Evolutionary conservation across 2,113 vertebrate species (phyloP).

Genomic region (Thamnaconus septentrionalis): DNA sequence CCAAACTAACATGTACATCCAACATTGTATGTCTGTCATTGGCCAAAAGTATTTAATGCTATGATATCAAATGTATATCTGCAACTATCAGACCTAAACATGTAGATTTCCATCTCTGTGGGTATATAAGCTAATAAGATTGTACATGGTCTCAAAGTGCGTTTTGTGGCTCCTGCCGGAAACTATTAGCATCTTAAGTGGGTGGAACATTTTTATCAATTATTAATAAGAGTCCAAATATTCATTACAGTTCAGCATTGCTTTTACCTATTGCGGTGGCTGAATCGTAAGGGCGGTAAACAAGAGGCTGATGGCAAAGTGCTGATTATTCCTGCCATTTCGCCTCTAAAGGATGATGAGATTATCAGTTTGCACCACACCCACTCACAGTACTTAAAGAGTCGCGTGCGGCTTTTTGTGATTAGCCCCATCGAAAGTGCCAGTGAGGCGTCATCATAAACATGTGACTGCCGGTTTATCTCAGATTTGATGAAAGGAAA

Average conservation of each 20-base stretch:
- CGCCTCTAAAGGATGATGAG: conserved; percentile 34
- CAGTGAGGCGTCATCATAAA: too few relatives aligned
- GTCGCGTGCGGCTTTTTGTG: too few relatives aligned
- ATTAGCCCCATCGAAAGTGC: too few relatives aligned
- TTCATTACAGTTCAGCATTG: conserved; percentile 44
- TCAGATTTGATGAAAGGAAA: too few relatives aligned
- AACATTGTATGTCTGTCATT: too few relatives aligned
- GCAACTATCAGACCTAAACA: background rate
- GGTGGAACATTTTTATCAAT: conserved; percentile 70
- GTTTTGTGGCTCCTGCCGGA: conserved; percentile 50
- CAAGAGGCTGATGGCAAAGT: conserved; percentile 48
- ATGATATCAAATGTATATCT: too few relatives aligned
- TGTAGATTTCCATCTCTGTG: background rate
- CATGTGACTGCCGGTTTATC: too few relatives aligned
- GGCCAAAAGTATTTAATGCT: too few relatives aligned
- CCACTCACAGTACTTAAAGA: conserved; percentile 12
- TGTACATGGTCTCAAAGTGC: conserved; percentile 46
- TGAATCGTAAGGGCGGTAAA: conserved; percentile 40
- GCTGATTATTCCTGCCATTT: conserved; percentile 52
- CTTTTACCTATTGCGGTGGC: conserved; percentile 56
- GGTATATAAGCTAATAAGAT: background rate
- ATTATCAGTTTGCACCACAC: conserved; percentile 50
- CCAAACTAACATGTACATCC: too few relatives aligned
- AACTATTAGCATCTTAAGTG: conserved; percentile 67
- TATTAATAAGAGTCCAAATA: conserved; percentile 66